Conservation (phyloP, 2,888 invertebrate species). For the Agriopis leucophaearia region DNA sequence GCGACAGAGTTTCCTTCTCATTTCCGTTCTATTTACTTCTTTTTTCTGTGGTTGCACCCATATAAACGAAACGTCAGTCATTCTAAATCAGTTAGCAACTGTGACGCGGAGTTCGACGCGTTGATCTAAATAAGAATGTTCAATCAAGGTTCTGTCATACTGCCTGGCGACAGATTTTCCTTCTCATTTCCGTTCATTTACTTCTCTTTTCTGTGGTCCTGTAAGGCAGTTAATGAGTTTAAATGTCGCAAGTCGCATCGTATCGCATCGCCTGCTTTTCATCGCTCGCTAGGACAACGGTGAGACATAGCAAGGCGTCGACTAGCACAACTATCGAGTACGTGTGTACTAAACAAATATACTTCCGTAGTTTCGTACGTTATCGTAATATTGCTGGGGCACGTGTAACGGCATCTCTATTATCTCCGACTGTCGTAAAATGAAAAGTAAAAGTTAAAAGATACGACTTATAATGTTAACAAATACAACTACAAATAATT, state of each 20-base stretch:
- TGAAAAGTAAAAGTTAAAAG: constrained; percentile 5
- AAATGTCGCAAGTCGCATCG: not conserved
- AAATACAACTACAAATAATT: not conserved
- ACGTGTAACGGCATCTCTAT: constrained; percentile 74
- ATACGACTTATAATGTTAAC: not conserved
- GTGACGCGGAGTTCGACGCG: no score
- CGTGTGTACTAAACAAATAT: constrained; percentile 36
- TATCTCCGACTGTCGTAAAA: constrained; percentile 74
- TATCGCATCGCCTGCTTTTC: not conserved
- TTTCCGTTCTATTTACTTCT: no score
- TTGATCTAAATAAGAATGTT: no score
- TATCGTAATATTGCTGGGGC: constrained; percentile 79
- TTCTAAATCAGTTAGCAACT: no score
- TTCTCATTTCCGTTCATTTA: no score
- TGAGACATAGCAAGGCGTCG: constrained; percentile 37
- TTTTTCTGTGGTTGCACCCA: no score
- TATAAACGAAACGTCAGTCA: no score
- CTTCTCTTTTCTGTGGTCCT: no score
- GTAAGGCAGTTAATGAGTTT: not conserved
- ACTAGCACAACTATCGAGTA: constrained; percentile 51
- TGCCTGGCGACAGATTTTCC: no score
- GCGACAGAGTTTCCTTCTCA: no score
- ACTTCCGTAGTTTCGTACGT: constrained; percentile 62
- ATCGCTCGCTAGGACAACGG: constrained; percentile 1
- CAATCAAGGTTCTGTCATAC: no score